phyloP scores from a whole-genome alignment of 2,113 vertebrate species.

The Polypterus senegalus region DNA sequence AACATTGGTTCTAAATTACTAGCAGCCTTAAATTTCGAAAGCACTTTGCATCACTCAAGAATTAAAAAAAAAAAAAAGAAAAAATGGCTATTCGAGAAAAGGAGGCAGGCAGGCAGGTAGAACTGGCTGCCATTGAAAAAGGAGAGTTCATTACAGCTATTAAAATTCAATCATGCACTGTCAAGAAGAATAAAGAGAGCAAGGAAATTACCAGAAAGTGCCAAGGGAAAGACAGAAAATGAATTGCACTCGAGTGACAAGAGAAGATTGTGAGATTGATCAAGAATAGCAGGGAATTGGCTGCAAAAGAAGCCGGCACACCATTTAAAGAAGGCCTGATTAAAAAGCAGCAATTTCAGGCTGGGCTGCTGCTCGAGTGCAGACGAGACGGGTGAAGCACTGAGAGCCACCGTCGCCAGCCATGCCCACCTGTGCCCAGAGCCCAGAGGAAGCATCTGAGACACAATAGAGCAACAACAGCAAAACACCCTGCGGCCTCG shows the following conservation, averaged over 20 bases:
- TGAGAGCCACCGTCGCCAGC: background rate
- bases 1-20: background rate
- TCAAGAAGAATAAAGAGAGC: background rate
- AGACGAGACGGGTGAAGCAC: background rate
- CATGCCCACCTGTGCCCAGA: background rate
- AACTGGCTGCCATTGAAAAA: background rate
- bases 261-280: background rate
- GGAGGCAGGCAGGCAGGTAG: background rate
- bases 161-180: slow-evolving; percentile 11
- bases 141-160: slow-evolving; percentile 10
- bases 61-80: background rate
- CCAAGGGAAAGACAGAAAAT: background rate
- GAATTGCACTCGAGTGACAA: background rate
- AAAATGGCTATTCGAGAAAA: too few relatives aligned
- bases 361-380: background rate
- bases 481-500: background rate
- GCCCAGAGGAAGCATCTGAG: background rate
- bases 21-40: slow-evolving; percentile 2
- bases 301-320: background rate
- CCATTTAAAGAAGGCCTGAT: background rate
- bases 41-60: background rate
- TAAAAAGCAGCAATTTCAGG: slow-evolving; percentile 5
- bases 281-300: background rate
- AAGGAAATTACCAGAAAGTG: slow-evolving; percentile 9
- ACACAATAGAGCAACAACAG: background rate